phyloP scores from a whole-genome alignment of 37 sponge, comb jelly and placozoan genomes.

The Chondrosia reniformis region DNA sequence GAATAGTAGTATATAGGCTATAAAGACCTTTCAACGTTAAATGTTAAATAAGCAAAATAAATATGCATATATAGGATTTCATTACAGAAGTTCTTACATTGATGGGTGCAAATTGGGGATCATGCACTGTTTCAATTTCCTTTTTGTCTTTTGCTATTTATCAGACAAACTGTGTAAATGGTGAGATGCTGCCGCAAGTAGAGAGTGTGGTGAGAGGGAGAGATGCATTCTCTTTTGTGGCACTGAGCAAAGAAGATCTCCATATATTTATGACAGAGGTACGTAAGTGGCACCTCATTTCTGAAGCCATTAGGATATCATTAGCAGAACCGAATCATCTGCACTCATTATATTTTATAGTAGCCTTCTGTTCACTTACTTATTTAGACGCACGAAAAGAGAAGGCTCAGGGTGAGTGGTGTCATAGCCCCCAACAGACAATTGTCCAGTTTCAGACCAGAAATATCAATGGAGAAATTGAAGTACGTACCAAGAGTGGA shows the following conservation, averaged over 20 bases:
- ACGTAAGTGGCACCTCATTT: too few species aligned
- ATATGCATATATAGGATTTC: too few species aligned
- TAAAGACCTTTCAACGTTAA: too few species aligned
- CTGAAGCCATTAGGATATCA: too few species aligned
- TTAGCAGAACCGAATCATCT: background rate
- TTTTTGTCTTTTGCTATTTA: background rate
- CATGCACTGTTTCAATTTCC: too few species aligned
- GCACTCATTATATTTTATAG: background rate
- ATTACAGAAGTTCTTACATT: too few species aligned
- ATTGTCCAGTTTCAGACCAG: conserved; percentile 36
- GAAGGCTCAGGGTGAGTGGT: conserved; percentile 56
- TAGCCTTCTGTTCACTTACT: background rate
- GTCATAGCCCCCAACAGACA: conserved; percentile 53
- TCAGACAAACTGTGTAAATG: conserved; percentile 40
- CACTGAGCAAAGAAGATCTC: conserved; percentile 78
- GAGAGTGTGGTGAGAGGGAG: conserved; percentile 66
- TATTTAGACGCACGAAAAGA: conserved; percentile 54
- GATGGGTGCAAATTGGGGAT: too few species aligned
- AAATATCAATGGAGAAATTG: conserved; percentile 28
- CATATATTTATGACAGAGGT: conserved; percentile 73
- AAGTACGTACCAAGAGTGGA: too few species aligned
- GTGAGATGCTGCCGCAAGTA: conserved; percentile 54
- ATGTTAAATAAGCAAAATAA: too few species aligned
- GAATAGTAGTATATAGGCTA: too few species aligned
- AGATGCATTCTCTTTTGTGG: conserved; percentile 84